Percentiles rank a stretch among this genome's conserved stretches.
phyloP scores from a whole-genome alignment of 2,888 invertebrate species.

The Minunthozetes semirufus region DNA sequence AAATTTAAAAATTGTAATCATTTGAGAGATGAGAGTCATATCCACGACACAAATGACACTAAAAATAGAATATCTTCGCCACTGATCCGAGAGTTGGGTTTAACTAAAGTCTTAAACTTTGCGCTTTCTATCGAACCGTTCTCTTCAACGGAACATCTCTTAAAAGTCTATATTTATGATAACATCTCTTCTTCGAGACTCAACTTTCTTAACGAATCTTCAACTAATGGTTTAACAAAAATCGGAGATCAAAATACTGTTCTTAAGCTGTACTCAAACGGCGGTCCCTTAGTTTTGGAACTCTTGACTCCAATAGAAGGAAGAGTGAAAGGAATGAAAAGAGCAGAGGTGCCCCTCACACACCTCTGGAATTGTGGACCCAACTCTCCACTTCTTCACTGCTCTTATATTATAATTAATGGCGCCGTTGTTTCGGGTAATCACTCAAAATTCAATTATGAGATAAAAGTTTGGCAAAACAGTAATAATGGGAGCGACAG shows the following conservation, averaged over 20 bases:
- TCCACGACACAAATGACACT: constrained; percentile 2
- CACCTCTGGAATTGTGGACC: constrained; percentile 25
- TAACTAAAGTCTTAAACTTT: constrained; percentile 32
- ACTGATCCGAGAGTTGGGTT: constrained; percentile 3
- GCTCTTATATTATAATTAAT: constrained; percentile 28
- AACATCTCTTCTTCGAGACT: constrained; percentile 25
- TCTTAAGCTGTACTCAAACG: background rate
- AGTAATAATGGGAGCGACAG: background rate
- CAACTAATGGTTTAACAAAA: background rate
- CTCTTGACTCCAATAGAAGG: background rate
- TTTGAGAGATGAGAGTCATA: constrained; percentile 5
- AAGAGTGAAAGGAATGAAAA: constrained; percentile 26
- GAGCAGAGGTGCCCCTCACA: constrained; percentile 10
- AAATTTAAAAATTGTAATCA: background rate
- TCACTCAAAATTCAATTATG: constrained; percentile 25
- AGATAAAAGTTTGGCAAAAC: constrained; percentile 31
- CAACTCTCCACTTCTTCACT: background rate
- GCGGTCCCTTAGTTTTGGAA: constrained; percentile 24
- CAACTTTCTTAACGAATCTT: constrained; percentile 9
- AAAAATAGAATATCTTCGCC: constrained; percentile 19
- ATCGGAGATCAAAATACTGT: constrained; percentile 19
- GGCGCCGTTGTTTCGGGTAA: background rate
- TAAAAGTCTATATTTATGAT: constrained; percentile 31
- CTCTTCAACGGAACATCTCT: constrained; percentile 29
- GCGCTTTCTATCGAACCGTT: constrained; percentile 29